Percentiles rank a stretch among this genome's conserved stretches.
phyloP scores from a whole-genome alignment of 2,888 invertebrate genomes.

The Lordiphosa fenestrarum region DNA sequence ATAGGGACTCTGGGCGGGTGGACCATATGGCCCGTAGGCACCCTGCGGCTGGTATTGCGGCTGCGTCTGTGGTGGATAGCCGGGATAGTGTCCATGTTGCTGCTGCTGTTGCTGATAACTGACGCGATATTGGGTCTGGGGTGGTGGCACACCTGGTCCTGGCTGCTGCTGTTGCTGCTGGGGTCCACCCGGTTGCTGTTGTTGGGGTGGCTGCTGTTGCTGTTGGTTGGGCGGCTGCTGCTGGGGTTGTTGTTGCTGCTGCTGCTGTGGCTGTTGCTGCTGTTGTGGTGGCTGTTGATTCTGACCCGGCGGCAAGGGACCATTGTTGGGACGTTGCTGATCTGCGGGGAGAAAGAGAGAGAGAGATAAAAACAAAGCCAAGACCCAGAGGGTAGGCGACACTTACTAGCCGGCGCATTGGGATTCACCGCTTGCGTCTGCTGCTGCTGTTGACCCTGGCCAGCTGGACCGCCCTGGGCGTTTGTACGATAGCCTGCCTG shows the following conservation, averaged over 20 bases:
- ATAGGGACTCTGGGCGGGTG: conserved; percentile 81
- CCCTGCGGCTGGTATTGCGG: conserved; percentile 83
- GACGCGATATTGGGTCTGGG: conserved; percentile 82
- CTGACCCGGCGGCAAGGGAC: conserved; percentile 68
- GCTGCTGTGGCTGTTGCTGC: conserved; percentile 81
- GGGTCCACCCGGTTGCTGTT: conserved; percentile 80
- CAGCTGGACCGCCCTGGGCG: conserved; percentile 49
- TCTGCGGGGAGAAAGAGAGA: conserved; percentile 46
- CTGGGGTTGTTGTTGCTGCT: conserved; percentile 81
- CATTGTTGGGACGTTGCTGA: conserved; percentile 82
- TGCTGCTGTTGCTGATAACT: conserved; percentile 82
- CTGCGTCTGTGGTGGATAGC: conserved; percentile 81
- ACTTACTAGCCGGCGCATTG: conserved; percentile 68
- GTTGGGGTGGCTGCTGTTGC: conserved; percentile 66
- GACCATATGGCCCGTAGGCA: conserved; percentile 82
- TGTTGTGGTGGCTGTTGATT: conserved; percentile 62
- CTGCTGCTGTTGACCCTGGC: conserved; percentile 50
- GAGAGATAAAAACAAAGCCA: not conserved
- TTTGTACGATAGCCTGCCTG: conserved; percentile 65
- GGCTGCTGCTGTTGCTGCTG: conserved; percentile 81
- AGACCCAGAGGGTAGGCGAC: conserved; percentile 16
- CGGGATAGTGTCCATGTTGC: conserved; percentile 81
- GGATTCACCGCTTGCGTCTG: conserved; percentile 37
- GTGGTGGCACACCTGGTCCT: conserved; percentile 83
- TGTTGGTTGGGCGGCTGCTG: conserved; percentile 81